Evolutionary conservation across 2,113 vertebrate species (phyloP), one percentile per base, ranked within the genome.

Genomic region (Larimichthys polyactis): DNA sequence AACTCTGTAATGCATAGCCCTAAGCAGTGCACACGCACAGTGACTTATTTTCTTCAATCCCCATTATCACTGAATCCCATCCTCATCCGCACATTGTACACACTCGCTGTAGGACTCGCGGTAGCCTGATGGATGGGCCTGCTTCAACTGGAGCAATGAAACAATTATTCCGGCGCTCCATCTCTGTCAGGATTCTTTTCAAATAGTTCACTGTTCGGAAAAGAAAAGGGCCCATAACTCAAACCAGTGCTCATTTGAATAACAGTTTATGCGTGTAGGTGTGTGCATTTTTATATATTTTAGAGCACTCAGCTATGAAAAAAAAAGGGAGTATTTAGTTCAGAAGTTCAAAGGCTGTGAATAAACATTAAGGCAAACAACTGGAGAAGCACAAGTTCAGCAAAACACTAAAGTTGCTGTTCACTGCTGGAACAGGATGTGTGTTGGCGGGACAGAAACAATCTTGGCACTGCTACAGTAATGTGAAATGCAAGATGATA

Each of bases 111-210:
- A 15, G 82, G 78, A 67, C 59, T 52, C 19, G 14, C 22, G 22
- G 60, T 64, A 24, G 81, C 57, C 89, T 91, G 91, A 91, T 88
- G 89, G 90, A 92, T 92, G 90, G 44, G 68, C 58, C 78, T 17
- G 83, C 79, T 88, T 78, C 83, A 82, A 48, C 80, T 59, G 0
- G 69, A 85, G 90, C 91, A 78, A 83, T 87, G 85, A 78, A 77
- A 91, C 87, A 83, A 89, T 90, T 89, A 91, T 71, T 75, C 71
- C 79, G 14, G 55, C 4, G 40, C 85, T 92, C 85, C 87, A 43
- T 92, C 90, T 92, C 85, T 88, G 91, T 90, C 91, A 87, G 87
- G 58, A 73, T 81, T 82, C 57, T 11, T 48, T 66, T 85, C 86
- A 87, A 44, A 81, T 64, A 84, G 82, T 79, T 66, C 77, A 74